Evolutionary conservation across 2,797 vertebrate genomes (phyloP).

Genomic region (Sternarchorhynchus goeldii): DNA sequence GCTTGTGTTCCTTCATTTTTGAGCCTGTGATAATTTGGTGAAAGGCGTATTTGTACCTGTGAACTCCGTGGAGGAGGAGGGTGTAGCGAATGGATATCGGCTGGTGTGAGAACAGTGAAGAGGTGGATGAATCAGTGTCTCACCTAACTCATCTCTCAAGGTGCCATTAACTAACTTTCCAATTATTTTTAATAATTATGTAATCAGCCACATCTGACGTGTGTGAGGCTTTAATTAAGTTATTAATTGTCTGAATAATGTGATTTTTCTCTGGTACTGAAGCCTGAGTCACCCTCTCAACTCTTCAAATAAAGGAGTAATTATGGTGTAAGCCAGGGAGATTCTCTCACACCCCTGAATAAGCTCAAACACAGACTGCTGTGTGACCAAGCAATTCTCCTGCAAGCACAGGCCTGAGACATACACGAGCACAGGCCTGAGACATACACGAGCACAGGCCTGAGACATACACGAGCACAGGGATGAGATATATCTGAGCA

Average conservation of each 20-base stretch:
- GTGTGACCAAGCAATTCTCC: too few relatives aligned
- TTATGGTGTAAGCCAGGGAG: conserved; percentile 51
- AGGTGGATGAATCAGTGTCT: conserved; percentile 41
- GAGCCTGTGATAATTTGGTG: neutral
- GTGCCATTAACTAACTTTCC: conserved; percentile 77
- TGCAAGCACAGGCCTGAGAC: too few relatives aligned
- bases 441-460: too few relatives aligned
- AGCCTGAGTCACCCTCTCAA: conserved; percentile 63
- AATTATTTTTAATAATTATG: conserved; percentile 81
- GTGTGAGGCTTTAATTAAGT: conserved; percentile 79
- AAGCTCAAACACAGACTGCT: neutral
- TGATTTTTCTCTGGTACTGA: conserved; percentile 69
- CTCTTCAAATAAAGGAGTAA: conserved; percentile 52
- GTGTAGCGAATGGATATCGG: too few relatives aligned
- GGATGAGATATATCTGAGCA: too few relatives aligned
- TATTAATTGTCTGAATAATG: conserved; percentile 82
- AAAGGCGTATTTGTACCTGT: conserved; percentile 4
- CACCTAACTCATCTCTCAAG: conserved; percentile 65
- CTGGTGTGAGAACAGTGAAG: conserved; percentile 18
- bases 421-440: too few relatives aligned
- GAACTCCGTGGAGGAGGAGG: conserved; percentile 3
- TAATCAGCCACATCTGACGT: conserved; percentile 76
- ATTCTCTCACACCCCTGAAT: conserved; percentile 17
- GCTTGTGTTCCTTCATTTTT: conserved; percentile 7
- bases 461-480: too few relatives aligned